These are phyloP conservation scores for Automeris io DNA, from an alignment of 2,888 invertebrate species.

Conservation along the genomic window DNA sequence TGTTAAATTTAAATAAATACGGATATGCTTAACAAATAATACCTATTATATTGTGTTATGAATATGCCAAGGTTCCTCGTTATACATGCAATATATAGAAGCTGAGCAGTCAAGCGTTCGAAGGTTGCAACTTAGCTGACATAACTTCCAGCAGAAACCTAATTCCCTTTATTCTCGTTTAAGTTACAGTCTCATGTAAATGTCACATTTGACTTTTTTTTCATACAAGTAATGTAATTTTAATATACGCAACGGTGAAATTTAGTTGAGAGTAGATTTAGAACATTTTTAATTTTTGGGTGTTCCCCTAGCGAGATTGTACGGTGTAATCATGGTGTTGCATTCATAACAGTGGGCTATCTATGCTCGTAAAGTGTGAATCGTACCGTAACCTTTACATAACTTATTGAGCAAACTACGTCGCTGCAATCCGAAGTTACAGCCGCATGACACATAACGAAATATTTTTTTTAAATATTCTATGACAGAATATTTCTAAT, in stretches of 20 bases:
- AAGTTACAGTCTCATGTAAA: no score
- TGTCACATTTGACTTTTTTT: no score
- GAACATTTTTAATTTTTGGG: no score
- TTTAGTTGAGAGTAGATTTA: no score
- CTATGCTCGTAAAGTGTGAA: conserved; percentile 19
- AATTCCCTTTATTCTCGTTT: no score
- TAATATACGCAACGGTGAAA: no score
- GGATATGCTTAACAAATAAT: neutral
- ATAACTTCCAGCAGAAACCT: conserved; percentile 16
- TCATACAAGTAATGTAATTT: no score
- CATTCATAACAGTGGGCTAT: conserved; percentile 24
- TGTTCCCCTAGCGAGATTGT: neutral
- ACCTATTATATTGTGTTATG: conserved; percentile 1
- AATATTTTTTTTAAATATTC: conserved; percentile 1
- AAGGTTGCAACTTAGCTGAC: conserved; percentile 20
- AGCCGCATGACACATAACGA: conserved; percentile 1
- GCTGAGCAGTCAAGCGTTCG: conserved; percentile 7
- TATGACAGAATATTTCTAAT: no score
- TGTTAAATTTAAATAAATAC: neutral
- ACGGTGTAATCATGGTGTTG: conserved; percentile 5
- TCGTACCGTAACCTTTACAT: conserved; percentile 39
- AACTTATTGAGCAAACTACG: conserved; percentile 41
- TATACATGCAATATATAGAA: conserved; percentile 7
- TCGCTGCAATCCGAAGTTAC: conserved; percentile 5
- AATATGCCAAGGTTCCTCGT: conserved; percentile 4